Base-by-base conservation (phyloP, 2,888 invertebrate species). In the Drosophila neotestacea region DNA sequence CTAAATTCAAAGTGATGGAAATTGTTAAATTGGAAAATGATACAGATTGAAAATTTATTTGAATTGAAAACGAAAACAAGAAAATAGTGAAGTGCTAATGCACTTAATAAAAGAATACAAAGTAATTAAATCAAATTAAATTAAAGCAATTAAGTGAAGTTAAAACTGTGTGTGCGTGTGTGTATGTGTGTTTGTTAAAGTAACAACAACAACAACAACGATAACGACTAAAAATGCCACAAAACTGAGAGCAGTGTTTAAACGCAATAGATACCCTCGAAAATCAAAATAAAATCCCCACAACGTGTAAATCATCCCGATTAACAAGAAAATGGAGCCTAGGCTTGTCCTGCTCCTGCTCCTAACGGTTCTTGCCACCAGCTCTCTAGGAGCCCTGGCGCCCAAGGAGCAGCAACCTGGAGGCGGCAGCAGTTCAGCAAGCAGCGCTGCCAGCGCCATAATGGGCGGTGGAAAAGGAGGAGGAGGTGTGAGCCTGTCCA, bases 401-500 rank as follows among this genome's bases (percentile, higher is more conserved):
- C 64, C 75, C 72, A 82, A 84, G 72, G 44, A 36, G 27, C 27
- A 27, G 2, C 27, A 27, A 1, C 27, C 27, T 6, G 13, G n/a
- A 6, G 55, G n/a, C 42, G 36, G 46, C 46, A 30, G n/a, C n/a
- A 16, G 7, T 22, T 22, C 32, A 47, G 13, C 58, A 47, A 72
- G 55, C 32, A 69, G 47, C 34, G 61, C 73, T 5, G 87, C 88
- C 69, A 86, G 75, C 58, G 88, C 74, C 34, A 89, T 86, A 75
- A 11, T 85, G 11, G 85, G 85, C 54, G 22, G 22, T 22, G 22
- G 22, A 1, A 22, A 22, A 22, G 22, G 22, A 22, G 22, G 22
- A 0, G 78, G 80, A 39, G 80, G 81, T 59, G 83, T 87, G 0
- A 81, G 88, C 0, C 62, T 88, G 0, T 81, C 79, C 56, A 84